These are phyloP conservation scores for Calcarius lapponicus DNA, from an alignment of 2,797 vertebrate genomes.

Conservation along the genomic window DNA sequence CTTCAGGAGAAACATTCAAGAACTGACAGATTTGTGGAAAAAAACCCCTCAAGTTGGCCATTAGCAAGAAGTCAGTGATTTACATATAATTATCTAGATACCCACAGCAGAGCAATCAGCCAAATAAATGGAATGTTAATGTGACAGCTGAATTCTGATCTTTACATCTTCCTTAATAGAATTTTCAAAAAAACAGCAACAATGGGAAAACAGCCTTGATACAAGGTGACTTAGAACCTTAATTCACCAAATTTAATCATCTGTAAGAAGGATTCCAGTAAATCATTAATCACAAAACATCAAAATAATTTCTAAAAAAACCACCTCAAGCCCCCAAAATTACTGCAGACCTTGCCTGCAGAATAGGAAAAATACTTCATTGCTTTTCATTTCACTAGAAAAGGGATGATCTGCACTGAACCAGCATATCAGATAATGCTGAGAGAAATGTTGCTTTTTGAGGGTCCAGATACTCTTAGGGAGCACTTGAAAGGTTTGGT, in stretches of 20 bases:
- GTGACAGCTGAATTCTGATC: constrained; percentile 14
- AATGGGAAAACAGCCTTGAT: background rate
- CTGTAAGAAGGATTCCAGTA: background rate
- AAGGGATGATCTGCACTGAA: background rate
- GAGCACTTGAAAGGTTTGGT: background rate
- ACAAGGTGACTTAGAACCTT: background rate
- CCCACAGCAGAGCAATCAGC: background rate
- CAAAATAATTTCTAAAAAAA: background rate
- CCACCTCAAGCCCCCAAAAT: background rate
- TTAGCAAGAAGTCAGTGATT: constrained; percentile 36
- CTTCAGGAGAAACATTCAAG: background rate
- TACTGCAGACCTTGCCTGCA: background rate
- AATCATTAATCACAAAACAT: constrained; percentile 1
- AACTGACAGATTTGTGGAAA: background rate
- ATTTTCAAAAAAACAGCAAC: background rate
- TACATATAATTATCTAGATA: background rate
- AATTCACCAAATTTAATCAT: background rate
- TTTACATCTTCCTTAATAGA: background rate
- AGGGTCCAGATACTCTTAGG: background rate
- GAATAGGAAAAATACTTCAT: background rate
- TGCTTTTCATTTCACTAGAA: background rate
- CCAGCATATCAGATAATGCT: background rate
- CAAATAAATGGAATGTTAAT: background rate
- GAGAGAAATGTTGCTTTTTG: background rate
- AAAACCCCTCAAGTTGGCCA: background rate